phyloP scores from a whole-genome alignment of 2,797 vertebrate species.

The Xyrichtys novacula region DNA sequence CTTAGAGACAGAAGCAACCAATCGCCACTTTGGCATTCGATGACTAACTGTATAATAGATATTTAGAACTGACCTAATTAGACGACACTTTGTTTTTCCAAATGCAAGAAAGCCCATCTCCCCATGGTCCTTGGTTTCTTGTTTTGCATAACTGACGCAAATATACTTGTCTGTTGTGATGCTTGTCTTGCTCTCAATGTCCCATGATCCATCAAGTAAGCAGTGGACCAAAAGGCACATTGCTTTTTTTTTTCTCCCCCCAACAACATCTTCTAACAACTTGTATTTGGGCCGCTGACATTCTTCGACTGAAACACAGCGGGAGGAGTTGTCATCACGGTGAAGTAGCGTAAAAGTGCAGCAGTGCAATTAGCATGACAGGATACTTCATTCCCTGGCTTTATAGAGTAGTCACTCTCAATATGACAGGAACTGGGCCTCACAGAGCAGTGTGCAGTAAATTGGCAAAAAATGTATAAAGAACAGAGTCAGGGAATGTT shows the following conservation, averaged over 20 bases:
- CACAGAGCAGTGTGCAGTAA: conserved; percentile 6
- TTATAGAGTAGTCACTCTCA: conserved; percentile 36
- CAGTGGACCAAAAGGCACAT: conserved; percentile 45
- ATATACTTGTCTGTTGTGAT: conserved; percentile 55
- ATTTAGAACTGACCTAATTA: conserved; percentile 25
- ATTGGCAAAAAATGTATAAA: conserved; percentile 6
- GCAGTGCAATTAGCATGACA: conserved; percentile 62
- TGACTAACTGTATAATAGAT: neutral
- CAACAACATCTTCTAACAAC: conserved; percentile 15
- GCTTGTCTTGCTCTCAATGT: conserved; percentile 55
- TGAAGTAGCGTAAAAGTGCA: conserved; percentile 46
- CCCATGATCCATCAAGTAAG: conserved; percentile 47
- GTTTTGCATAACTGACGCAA: conserved; percentile 62
- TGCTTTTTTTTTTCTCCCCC: neutral
- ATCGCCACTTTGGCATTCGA: conserved; percentile 18
- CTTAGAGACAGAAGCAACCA: conserved; percentile 34
- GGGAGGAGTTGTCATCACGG: conserved; percentile 34
- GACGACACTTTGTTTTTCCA: conserved; percentile 49
- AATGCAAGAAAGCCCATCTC: conserved; percentile 30
- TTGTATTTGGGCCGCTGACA: conserved; percentile 24
- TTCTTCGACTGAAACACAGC: conserved; percentile 32
- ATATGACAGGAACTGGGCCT: conserved; percentile 36
- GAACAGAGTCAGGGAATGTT: neutral
- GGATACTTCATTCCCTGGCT: conserved; percentile 42
- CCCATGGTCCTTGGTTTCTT: conserved; percentile 30